These are phyloP conservation scores for Podilymbus podiceps DNA, from an alignment of 2,113 vertebrate genomes.

Conservation along the genomic window DNA sequence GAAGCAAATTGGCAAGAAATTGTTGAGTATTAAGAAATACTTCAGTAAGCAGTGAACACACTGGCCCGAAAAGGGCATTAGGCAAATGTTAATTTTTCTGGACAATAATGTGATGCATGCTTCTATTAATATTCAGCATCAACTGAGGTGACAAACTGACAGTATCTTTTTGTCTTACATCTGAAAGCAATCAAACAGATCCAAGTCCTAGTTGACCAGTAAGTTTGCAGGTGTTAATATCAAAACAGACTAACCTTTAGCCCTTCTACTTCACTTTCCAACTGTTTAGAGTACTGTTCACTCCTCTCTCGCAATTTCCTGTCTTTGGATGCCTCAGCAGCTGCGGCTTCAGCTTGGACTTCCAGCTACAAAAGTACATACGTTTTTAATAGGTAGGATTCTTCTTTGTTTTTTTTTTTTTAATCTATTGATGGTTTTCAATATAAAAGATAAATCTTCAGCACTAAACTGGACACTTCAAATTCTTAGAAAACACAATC, in stretches of 20 bases:
- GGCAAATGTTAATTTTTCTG: neutral
- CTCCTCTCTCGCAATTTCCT: constrained; percentile 91
- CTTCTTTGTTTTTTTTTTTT: neutral
- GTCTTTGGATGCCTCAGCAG: constrained; percentile 91
- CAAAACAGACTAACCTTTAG: constrained; percentile 85
- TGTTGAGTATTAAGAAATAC: neutral
- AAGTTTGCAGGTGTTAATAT: constrained; percentile 44
- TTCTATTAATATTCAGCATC: neutral
- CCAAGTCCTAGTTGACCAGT: neutral
- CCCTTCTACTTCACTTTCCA: constrained; percentile 93
- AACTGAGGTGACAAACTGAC: neutral
- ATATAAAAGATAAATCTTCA: constrained; percentile 5
- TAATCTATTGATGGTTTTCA: neutral
- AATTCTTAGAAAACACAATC: constrained; percentile 16
- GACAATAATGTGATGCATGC: neutral
- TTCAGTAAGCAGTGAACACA: neutral
- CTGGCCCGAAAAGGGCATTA: neutral
- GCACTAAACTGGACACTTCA: constrained; percentile 5
- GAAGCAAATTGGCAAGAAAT: neutral
- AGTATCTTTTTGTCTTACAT: neutral
- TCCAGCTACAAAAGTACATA: constrained; percentile 84
- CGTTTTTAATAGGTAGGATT: constrained; percentile 26
- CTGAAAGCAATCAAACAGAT: constrained; percentile 38
- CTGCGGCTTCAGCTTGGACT: constrained; percentile 85
- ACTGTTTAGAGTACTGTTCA: constrained; percentile 91